Percentiles rank a stretch among this genome's conserved stretches.
phyloP scores from a whole-genome alignment of 1,140 invertebrate species.

The Dendroctonus valens region DNA sequence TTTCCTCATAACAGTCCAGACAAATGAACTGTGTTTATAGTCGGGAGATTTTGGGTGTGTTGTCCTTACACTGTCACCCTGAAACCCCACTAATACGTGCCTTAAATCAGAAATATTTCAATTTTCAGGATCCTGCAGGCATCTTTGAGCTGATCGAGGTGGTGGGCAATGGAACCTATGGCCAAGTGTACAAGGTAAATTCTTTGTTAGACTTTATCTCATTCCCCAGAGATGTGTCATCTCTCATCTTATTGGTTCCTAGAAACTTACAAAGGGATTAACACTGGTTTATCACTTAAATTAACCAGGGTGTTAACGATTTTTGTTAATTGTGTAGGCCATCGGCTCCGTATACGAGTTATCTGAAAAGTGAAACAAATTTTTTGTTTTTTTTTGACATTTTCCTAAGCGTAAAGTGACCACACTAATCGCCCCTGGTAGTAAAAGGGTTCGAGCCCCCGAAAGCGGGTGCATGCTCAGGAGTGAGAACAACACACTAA shows the following conservation, averaged over 20 bases:
- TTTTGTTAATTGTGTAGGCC: no score
- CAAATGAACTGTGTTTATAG: background rate
- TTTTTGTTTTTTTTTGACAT: no score
- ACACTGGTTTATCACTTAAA: no score
- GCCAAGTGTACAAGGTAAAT: conserved; percentile 98
- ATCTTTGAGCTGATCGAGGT: conserved; percentile 99
- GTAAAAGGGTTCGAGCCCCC: no score
- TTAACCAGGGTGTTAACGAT: no score
- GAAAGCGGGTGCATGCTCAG: no score
- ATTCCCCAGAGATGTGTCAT: conserved; percentile 32
- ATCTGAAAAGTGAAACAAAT: no score
- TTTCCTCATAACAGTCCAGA: background rate
- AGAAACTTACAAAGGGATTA: no score
- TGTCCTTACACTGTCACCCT: conserved; percentile 18
- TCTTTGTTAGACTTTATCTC: background rate
- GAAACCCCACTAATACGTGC: conserved; percentile 6
- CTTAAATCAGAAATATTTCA: conserved; percentile 7
- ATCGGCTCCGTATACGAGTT: no score
- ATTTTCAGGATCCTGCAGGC: conserved; percentile 91
- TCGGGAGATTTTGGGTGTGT: conserved; percentile 39
- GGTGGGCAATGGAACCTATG: conserved; percentile 99
- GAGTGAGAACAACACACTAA: no score
- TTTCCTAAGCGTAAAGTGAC: no score
- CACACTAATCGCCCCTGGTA: no score
- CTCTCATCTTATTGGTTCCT: background rate